These are phyloP conservation scores for Mayetiola destructor DNA, from an alignment of 2,888 invertebrate species.

Conservation along the genomic window DNA sequence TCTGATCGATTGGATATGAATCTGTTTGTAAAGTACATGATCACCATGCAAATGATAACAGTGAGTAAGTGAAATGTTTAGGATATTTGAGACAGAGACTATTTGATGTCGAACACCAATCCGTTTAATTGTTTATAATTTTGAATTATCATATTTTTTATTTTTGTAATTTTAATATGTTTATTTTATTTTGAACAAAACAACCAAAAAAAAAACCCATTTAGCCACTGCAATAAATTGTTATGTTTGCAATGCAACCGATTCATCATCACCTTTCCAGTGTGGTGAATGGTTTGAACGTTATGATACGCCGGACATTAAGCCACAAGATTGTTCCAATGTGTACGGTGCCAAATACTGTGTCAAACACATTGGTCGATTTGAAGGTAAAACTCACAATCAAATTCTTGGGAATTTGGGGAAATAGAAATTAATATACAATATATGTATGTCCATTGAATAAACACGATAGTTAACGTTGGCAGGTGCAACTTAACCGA, in stretches of 20 bases:
- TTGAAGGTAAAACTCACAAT: slow-evolving; percentile 51
- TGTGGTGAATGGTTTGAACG: slow-evolving; percentile 65
- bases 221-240: slow-evolving; percentile 57
- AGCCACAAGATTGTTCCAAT: slow-evolving; percentile 54
- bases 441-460: too few relatives aligned
- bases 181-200: too few relatives aligned
- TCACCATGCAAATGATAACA: background rate
- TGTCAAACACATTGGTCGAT: slow-evolving; percentile 84
- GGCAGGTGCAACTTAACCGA: too few relatives aligned
- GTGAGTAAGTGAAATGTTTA: background rate
- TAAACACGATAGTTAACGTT: too few relatives aligned
- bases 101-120: background rate
- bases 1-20: background rate
- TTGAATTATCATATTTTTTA: too few relatives aligned
- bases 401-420: too few relatives aligned
- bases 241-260: slow-evolving; percentile 79
- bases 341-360: slow-evolving; percentile 80
- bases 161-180: background rate
- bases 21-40: background rate
- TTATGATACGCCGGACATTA: slow-evolving; percentile 46
- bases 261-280: slow-evolving; percentile 59
- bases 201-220: slow-evolving; percentile 16
- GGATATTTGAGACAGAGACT: background rate
- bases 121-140: background rate
- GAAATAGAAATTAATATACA: too few relatives aligned